phyloP scores from a whole-genome alignment of 2,113 vertebrate species.

The Oriolus oriolus region DNA sequence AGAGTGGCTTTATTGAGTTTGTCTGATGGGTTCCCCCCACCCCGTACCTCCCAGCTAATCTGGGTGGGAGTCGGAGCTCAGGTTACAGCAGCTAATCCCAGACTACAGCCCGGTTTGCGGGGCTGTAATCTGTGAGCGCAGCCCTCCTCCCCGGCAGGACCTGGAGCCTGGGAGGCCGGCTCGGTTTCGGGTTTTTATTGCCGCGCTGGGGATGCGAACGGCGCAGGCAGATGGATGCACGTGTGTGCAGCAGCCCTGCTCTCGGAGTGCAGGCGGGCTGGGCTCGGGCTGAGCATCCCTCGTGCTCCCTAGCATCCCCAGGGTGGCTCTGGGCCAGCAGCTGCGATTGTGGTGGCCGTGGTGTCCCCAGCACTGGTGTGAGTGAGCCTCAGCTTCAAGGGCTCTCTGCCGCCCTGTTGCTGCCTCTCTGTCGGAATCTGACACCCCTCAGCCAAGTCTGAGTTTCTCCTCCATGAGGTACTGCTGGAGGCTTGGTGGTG shows the following conservation, averaged over 20 bases:
- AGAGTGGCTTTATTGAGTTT: not conserved
- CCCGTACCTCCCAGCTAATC: not conserved
- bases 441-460: not conserved
- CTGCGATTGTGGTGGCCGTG: not conserved
- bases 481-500: not conserved
- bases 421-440: not conserved
- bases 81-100: not conserved
- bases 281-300: not conserved
- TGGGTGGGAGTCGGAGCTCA: not conserved
- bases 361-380: not conserved
- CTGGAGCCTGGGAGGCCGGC: not conserved
- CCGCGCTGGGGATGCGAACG: not conserved
- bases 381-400: not conserved
- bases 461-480: not conserved
- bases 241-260: not conserved
- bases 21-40: not conserved
- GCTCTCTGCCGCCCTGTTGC: not conserved
- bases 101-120: not conserved
- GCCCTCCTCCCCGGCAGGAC: not conserved
- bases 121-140: not conserved
- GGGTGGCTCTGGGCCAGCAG: not conserved
- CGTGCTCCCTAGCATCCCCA: not conserved
- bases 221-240: not conserved
- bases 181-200: slow-evolving; percentile 23
- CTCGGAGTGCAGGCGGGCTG: not conserved